phyloP scores from a whole-genome alignment of 2,888 invertebrate genomes.

The Amiota mariae region DNA sequence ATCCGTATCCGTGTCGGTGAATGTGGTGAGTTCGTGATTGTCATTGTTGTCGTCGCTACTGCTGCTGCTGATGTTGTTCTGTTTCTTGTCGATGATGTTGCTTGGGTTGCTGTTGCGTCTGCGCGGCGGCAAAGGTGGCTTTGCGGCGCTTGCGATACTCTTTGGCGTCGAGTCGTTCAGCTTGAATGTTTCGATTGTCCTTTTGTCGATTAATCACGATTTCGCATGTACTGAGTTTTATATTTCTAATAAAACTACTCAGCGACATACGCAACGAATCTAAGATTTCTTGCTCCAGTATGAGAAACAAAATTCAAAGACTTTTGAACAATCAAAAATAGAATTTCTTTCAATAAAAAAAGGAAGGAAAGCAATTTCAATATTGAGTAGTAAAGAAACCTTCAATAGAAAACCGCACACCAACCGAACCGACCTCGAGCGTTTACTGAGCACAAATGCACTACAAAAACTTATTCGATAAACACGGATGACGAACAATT shows the following conservation, averaged over 20 bases:
- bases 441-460: constrained; percentile 25
- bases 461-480: background rate
- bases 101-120: constrained; percentile 34
- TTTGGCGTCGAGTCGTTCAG: constrained; percentile 49
- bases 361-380: constrained; percentile 1
- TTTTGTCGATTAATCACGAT: too few relatives aligned
- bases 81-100: background rate
- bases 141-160: constrained; percentile 58
- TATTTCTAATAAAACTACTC: constrained; percentile 48
- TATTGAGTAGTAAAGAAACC: too few relatives aligned
- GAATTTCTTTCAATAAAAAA: background rate
- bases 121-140: constrained; percentile 68
- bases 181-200: constrained; percentile 54
- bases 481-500: constrained; percentile 1
- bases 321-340: background rate
- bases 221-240: background rate
- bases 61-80: background rate
- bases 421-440: constrained; percentile 24
- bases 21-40: constrained; percentile 49
- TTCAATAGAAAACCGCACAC: constrained; percentile 3
- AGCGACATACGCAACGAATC: constrained; percentile 17
- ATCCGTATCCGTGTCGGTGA: constrained; percentile 32
- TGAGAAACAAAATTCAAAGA: constrained; percentile 1
- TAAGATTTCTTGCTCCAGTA: constrained; percentile 14
- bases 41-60: constrained; percentile 39